phyloP scores from a whole-genome alignment of 2,888 invertebrate genomes.

The Megamerina dolium region DNA sequence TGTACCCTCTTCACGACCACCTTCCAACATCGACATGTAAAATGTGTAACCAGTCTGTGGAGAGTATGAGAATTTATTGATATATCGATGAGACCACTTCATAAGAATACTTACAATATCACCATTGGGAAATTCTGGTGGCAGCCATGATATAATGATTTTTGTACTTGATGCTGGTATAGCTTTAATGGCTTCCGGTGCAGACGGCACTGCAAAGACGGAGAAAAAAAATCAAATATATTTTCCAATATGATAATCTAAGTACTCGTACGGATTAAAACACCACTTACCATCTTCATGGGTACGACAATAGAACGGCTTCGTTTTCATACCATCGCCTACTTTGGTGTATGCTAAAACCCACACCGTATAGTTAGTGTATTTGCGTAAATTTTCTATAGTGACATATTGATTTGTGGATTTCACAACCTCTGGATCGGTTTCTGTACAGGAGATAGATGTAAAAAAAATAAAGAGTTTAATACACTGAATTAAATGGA shows the following conservation, averaged over 20 bases:
- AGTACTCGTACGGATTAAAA: too few species aligned
- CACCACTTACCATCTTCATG: conserved; percentile 73
- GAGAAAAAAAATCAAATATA: conserved; percentile 1
- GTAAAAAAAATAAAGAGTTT: background rate
- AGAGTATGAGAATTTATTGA: conserved; percentile 2
- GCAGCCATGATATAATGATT: conserved; percentile 84
- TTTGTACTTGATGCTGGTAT: conserved; percentile 78
- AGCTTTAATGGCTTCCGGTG: conserved; percentile 86
- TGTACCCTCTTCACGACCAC: conserved; percentile 71
- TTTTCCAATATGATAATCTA: conserved; percentile 1
- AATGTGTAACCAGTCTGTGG: conserved; percentile 64
- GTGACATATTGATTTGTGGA: conserved; percentile 51
- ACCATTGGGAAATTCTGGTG: conserved; percentile 79
- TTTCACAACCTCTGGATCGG: conserved; percentile 71
- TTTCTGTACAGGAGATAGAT: too few species aligned
- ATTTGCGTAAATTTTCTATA: conserved; percentile 71
- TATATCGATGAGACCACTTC: background rate
- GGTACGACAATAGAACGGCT: conserved; percentile 79
- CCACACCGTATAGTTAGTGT: conserved; percentile 88
- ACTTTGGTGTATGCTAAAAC: conserved; percentile 82
- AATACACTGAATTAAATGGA: background rate
- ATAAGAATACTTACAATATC: conserved; percentile 55
- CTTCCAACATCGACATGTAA: conserved; percentile 74
- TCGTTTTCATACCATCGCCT: conserved; percentile 82
- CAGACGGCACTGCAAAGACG: conserved; percentile 67